Conservation (phyloP, 2,888 invertebrate species). For the Sisyra terminalis region DNA sequence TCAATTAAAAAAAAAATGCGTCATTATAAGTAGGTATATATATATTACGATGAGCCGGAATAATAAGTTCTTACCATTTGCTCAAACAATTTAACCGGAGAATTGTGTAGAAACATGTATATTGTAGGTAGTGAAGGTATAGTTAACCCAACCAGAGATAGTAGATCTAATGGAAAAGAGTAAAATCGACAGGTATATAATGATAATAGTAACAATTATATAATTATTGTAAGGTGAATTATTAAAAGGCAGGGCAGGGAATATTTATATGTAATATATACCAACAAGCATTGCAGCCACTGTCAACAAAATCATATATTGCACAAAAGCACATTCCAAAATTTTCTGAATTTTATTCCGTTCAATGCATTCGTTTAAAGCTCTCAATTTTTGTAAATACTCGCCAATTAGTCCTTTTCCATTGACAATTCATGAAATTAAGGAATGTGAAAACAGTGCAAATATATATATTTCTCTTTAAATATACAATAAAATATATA, state of each 20-base stretch:
- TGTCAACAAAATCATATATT: slow-evolving; percentile 9
- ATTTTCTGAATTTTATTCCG: background rate
- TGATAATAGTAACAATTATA: too few species aligned
- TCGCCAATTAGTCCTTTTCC: background rate
- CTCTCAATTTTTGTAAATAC: background rate
- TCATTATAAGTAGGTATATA: too few species aligned
- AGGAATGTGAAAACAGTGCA: slow-evolving; percentile 5
- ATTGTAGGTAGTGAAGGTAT: background rate
- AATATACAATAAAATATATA: slow-evolving; percentile 8
- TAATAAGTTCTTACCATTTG: slow-evolving; percentile 33
- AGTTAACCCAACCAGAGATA: slow-evolving; percentile 8
- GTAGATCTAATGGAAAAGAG: slow-evolving; percentile 3
- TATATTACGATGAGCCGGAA: slow-evolving; percentile 21
- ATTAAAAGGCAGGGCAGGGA: slow-evolving; percentile 16
- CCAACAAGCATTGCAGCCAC: slow-evolving; percentile 10
- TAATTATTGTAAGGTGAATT: slow-evolving; percentile 22
- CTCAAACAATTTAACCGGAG: slow-evolving; percentile 17
- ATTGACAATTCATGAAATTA: too few species aligned
- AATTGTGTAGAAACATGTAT: background rate
- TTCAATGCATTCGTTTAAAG: slow-evolving; percentile 1
- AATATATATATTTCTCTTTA: slow-evolving; percentile 7
- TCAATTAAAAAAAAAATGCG: too few species aligned
- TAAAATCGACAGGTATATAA: slow-evolving; percentile 8
- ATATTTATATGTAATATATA: slow-evolving; percentile 1
- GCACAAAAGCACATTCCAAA: slow-evolving; percentile 7